These are phyloP conservation scores for Neoascia interrupta DNA, from an alignment of 2,888 invertebrate species.

Conservation along the genomic window DNA sequence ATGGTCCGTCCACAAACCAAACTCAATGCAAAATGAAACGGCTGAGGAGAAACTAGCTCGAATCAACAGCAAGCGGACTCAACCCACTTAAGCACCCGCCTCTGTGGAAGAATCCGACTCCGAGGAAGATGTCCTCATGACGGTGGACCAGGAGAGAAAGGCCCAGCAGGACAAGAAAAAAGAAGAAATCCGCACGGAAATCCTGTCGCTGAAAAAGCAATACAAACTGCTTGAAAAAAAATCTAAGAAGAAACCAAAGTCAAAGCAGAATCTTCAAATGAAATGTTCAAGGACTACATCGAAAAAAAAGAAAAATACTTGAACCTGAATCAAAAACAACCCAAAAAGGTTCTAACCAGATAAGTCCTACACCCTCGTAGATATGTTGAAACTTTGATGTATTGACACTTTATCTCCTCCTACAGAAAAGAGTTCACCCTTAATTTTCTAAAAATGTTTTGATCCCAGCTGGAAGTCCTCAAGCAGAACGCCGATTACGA, in stretches of 20 bases:
- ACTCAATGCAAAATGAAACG: too few relatives aligned
- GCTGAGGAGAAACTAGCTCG: conserved; percentile 72
- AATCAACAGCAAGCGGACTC: conserved; percentile 80
- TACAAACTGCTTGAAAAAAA: conserved; percentile 80
- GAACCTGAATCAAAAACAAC: conserved; percentile 82
- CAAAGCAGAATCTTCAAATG: conserved; percentile 78
- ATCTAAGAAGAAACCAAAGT: conserved; percentile 76
- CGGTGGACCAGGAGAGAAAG: conserved; percentile 83
- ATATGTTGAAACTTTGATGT: too few relatives aligned
- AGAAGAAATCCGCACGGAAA: conserved; percentile 88
- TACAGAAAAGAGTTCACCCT: conserved; percentile 87
- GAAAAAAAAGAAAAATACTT: conserved; percentile 83
- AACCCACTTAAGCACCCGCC: background rate
- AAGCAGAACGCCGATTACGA: conserved; percentile 82
- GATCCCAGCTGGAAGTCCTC: conserved; percentile 86
- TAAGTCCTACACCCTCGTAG: conserved; percentile 73
- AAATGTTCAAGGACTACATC: conserved; percentile 81
- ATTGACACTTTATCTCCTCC: too few relatives aligned
- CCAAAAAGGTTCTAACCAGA: conserved; percentile 85
- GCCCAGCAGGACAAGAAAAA: conserved; percentile 81
- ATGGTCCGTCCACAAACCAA: too few relatives aligned
- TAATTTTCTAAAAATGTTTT: conserved; percentile 90
- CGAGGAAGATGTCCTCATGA: conserved; percentile 82
- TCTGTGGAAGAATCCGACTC: conserved; percentile 76
- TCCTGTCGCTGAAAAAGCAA: conserved; percentile 85